Percentiles rank a stretch among this genome's conserved stretches.
phyloP scores from a whole-genome alignment of 1,140 invertebrate genomes.

The Acyrthosiphon pisum region DNA sequence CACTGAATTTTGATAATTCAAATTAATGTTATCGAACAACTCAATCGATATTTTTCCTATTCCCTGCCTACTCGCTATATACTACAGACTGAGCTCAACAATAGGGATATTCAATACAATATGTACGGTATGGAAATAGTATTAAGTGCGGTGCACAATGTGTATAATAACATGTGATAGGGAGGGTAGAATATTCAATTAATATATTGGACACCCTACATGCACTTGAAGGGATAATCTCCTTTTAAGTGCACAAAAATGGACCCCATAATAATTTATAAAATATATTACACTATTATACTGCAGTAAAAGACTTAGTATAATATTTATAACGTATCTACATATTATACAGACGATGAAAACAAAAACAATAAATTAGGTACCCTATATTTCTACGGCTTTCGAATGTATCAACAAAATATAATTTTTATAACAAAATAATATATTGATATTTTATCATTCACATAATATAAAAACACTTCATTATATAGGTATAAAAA shows the following conservation, averaged over 20 bases:
- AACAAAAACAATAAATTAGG: neutral
- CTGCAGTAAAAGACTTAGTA: neutral
- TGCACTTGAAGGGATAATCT: conserved; percentile 46
- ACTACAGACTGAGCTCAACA: neutral
- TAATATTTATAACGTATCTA: neutral
- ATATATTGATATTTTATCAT: too few species aligned
- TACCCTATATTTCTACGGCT: neutral
- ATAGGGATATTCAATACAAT: neutral
- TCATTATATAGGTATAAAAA: too few species aligned
- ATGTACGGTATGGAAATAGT: neutral
- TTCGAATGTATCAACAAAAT: too few species aligned
- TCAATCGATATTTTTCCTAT: conserved; percentile 36
- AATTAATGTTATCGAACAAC: neutral
- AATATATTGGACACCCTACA: conserved; percentile 44
- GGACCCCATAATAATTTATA: neutral
- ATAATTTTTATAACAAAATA: too few species aligned
- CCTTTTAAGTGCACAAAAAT: conserved; percentile 43
- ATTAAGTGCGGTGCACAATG: neutral
- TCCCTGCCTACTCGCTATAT: neutral
- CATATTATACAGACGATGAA: neutral
- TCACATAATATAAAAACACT: too few species aligned
- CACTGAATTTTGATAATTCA: neutral
- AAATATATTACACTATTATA: neutral
- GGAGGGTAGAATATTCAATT: conserved; percentile 42
- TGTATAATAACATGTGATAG: neutral